These are phyloP conservation scores for Bambusicola thoracicus DNA, from an alignment of 2,113 vertebrate genomes.

Conservation along the genomic window DNA sequence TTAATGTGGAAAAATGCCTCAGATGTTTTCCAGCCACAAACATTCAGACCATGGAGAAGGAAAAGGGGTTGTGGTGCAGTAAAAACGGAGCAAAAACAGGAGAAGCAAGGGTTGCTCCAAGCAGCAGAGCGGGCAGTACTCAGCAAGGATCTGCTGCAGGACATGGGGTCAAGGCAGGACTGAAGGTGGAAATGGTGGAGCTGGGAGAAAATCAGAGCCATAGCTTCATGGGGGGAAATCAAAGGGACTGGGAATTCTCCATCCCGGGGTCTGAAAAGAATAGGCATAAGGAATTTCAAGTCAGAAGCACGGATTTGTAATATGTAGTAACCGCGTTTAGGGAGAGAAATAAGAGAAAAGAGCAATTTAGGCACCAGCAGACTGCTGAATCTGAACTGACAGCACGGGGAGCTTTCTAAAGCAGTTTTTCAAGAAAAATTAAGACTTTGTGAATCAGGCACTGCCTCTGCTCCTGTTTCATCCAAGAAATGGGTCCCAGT, in stretches of 20 bases:
- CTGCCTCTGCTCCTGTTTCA: not conserved
- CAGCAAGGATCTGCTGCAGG: not conserved
- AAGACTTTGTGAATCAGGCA: not conserved
- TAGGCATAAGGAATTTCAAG: not conserved
- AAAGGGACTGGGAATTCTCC: not conserved
- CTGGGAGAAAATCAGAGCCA: not conserved
- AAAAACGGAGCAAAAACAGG: not conserved
- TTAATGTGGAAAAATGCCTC: not conserved
- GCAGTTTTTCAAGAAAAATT: not conserved
- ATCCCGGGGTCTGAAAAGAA: not conserved
- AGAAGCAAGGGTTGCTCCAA: not conserved
- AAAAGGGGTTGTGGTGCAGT: not conserved
- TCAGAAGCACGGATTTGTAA: not conserved
- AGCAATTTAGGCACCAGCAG: not conserved
- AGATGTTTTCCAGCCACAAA: slow-evolving; percentile 9
- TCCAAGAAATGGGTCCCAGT: slow-evolving; percentile 10
- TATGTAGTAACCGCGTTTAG: not conserved
- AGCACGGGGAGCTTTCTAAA: not conserved
- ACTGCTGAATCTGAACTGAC: not conserved
- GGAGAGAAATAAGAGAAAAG: not conserved
- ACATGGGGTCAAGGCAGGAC: not conserved
- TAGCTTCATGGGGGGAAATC: not conserved
- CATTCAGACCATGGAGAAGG: not conserved
- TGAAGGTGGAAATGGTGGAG: not conserved
- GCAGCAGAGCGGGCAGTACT: not conserved